Evolutionary conservation across 2,888 invertebrate species (phyloP), one percentile per base, ranked within the genome.

Genomic region (Barypeithes pellucidus): DNA sequence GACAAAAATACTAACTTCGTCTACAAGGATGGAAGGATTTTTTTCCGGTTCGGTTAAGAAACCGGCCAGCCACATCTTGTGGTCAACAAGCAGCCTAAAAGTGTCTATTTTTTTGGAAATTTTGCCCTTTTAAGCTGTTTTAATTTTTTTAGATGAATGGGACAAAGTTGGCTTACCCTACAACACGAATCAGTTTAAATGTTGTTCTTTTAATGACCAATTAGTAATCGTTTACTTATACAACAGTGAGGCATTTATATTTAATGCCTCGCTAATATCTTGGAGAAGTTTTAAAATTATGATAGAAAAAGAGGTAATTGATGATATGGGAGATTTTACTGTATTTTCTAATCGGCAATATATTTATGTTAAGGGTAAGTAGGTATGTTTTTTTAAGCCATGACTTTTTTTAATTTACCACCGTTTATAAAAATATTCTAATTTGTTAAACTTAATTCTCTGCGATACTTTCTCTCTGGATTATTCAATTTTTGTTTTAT

Each of bases 301-400:
- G 9, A 33, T 73, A 20, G 63, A 60, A 9, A 20, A 60, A 5
- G 41, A 69, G 11, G n/a, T 65, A 50, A n/a, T 45, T 18, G 9
- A 29, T n/a, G 63, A 63, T 20, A 59, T 73, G 41, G 65, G 73
- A 16, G 20, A 57, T 43, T 73, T 65, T 54, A 14, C 59, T 20
- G 69, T 69, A 12, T 65, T 69, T 69, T 60, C 69, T 9, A 50
- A 61, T 41, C 8, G n/a, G 3, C 52, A 65, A 4, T 61, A 69
- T 24, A 18, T 73, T 20, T 73, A 73, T 43, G 22, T 63, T 33
- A 73, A 73, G 68, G 73, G 73, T 73, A 41, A 14, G 60, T 41
- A 20, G 0, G 14, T 36, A 11, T 45, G 18, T 9, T 20, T 29
- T 43, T 60, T 33, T n/a, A n/a, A n/a, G n/a, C n/a, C n/a, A n/a